Percentiles rank a stretch among this genome's conserved stretches.
Conservation (phyloP, 2,113 vertebrate species). For the Cromileptes altivelis region DNA sequence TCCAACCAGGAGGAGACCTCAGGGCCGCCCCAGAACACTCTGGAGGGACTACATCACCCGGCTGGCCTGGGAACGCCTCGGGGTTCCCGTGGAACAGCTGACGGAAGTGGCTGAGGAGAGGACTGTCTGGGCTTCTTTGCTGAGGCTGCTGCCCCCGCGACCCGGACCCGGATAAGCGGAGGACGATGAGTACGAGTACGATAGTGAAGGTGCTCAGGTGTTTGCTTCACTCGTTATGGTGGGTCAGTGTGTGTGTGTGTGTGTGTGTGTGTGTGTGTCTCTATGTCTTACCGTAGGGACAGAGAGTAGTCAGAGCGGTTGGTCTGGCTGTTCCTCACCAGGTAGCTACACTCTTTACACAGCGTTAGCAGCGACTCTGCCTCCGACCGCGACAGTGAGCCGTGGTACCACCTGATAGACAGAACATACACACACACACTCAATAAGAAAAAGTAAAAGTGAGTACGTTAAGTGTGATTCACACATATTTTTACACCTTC, state of each 20-base stretch:
- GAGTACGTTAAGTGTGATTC: background rate
- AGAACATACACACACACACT: conserved; percentile 14
- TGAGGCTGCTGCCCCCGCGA: too few relatives aligned
- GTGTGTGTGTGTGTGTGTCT: conserved; percentile 14
- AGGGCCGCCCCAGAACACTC: too few relatives aligned
- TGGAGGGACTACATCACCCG: too few relatives aligned
- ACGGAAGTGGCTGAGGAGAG: too few relatives aligned
- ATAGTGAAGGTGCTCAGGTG: background rate
- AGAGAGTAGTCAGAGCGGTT: conserved; percentile 94
- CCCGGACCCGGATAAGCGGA: too few relatives aligned
- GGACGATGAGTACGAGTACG: too few relatives aligned
- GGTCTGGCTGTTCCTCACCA: conserved; percentile 95
- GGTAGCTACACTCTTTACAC: conserved; percentile 98
- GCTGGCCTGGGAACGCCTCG: too few relatives aligned
- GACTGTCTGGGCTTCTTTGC: too few relatives aligned
- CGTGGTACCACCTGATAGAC: conserved; percentile 94
- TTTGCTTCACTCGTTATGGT: background rate
- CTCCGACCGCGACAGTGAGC: conserved; percentile 92
- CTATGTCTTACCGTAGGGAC: conserved; percentile 84
- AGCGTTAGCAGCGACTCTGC: conserved; percentile 94
- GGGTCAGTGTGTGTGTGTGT: background rate
- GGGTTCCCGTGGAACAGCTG: too few relatives aligned
- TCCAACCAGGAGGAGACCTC: too few relatives aligned
- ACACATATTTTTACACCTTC: background rate
- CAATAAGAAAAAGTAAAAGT: background rate